These are phyloP conservation scores for Alectura lathami DNA, from an alignment of 2,113 vertebrate species.

Conservation along the genomic window DNA sequence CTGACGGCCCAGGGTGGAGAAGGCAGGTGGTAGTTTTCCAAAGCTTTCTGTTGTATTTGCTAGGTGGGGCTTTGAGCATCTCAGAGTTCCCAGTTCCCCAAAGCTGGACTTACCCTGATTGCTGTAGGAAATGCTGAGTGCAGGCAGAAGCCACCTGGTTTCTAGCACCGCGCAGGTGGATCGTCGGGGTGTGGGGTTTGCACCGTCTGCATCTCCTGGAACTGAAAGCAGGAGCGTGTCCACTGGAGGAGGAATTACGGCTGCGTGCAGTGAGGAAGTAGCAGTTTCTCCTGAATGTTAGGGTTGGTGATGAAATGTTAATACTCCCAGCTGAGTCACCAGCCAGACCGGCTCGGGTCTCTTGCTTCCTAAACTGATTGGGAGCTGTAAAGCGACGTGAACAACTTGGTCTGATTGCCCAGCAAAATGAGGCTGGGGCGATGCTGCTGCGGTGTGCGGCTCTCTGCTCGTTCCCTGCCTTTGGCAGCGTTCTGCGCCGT, in stretches of 20 bases:
- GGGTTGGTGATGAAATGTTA: constrained; percentile 29
- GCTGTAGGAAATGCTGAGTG: fast-evolving
- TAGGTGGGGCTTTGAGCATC: not conserved
- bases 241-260: not conserved
- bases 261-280: not conserved
- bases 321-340: constrained; percentile 33
- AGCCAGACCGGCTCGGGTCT: not conserved
- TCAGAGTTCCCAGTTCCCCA: fast-evolving
- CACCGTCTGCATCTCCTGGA: not conserved
- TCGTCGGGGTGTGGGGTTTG: not conserved
- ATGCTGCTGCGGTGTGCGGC: not conserved
- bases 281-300: not conserved
- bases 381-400: not conserved
- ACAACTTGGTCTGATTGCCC: not conserved
- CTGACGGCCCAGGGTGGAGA: not conserved
- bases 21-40: not conserved
- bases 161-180: fast-evolving
- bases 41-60: fast-evolving
- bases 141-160: not conserved
- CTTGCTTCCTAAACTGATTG: not conserved
- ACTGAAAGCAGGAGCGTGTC: not conserved
- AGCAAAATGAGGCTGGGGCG: not conserved
- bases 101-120: not conserved
- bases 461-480: not conserved
- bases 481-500: not conserved